Base-by-base conservation (phyloP, 2,113 vertebrate species). In the Piliocolobus tephrosceles region DNA sequence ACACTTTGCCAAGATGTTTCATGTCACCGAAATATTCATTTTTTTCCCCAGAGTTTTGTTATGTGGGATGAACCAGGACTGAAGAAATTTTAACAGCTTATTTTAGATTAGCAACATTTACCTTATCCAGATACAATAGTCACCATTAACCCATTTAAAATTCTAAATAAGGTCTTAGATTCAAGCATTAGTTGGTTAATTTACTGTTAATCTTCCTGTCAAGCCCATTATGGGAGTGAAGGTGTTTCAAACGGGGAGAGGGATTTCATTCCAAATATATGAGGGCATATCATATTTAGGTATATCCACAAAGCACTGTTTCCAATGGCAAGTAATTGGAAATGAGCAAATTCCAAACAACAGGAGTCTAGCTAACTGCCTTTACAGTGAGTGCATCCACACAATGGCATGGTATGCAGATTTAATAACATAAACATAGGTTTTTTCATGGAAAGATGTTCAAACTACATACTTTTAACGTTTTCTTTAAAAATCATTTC, bases 401-500 rank as follows among this genome's bases (percentile, higher is more conserved):
- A 50, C 3, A 89, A 38, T 22, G 90, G 35, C 14, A 57, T 50
- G 52, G 10, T 17, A 73, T 17, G 13, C 6, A 88, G 43, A 64
- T 27, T 64, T 50, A 88, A 76, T 57, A 73, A 73, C 8, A 52
- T 61, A 81, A 55, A 88, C 9, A 40, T 40, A 82, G 5, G n/a
- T 30, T 55, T 14, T 40, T 58, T 2, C 68, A 58, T 14, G 32
- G 70, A 64, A 88, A 78, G 52, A 79, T 12, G 25, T n/a, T 87
- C 40, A 84, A 47, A 30, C 55, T 32, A 57, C 3, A 68, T 8
- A 57, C 35, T 35, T 81, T 89, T n/a, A 90, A 92, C 12, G 72
- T 83, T 83, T 92, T 91, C 76, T 90, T 86, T n/a, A 91, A 72
- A 73, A 90, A 47, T 38, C 52, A 87, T 55, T 70, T 70, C 43